These are phyloP conservation scores for Neosilurus mollespiculum DNA, from an alignment of 2,797 vertebrate genomes.

Conservation along the genomic window DNA sequence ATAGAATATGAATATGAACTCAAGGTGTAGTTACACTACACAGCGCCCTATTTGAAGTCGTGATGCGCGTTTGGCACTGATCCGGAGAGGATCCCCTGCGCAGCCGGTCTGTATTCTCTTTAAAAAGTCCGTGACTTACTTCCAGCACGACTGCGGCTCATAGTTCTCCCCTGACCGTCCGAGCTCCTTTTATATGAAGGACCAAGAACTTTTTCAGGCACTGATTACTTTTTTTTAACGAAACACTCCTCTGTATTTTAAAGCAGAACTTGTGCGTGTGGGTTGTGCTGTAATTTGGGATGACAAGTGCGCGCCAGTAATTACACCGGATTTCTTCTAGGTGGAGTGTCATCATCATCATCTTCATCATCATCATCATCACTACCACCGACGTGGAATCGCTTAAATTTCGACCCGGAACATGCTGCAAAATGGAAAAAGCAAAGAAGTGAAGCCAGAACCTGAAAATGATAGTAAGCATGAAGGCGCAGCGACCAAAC, in stretches of 20 bases:
- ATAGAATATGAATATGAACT: background rate
- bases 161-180: background rate
- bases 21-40: background rate
- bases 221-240: background rate
- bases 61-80: background rate
- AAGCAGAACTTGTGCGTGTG: background rate
- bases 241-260: background rate
- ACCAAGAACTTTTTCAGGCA: background rate
- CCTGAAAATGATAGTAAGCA: background rate
- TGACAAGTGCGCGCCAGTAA: background rate
- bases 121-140: constrained; percentile 21
- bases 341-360: background rate
- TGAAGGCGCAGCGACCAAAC: constrained; percentile 16
- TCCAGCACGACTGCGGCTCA: background rate
- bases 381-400: background rate
- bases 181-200: background rate
- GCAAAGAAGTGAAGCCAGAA: constrained; percentile 56
- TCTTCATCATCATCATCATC: background rate
- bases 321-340: background rate
- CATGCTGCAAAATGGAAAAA: constrained; percentile 76
- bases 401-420: constrained; percentile 31
- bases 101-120: constrained; percentile 36
- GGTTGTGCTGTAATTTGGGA: background rate
- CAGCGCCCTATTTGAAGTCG: background rate
- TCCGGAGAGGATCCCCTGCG: constrained; percentile 1